Evolutionary conservation across 2,113 vertebrate genomes (phyloP).

Genomic region (Gobius niger): DNA sequence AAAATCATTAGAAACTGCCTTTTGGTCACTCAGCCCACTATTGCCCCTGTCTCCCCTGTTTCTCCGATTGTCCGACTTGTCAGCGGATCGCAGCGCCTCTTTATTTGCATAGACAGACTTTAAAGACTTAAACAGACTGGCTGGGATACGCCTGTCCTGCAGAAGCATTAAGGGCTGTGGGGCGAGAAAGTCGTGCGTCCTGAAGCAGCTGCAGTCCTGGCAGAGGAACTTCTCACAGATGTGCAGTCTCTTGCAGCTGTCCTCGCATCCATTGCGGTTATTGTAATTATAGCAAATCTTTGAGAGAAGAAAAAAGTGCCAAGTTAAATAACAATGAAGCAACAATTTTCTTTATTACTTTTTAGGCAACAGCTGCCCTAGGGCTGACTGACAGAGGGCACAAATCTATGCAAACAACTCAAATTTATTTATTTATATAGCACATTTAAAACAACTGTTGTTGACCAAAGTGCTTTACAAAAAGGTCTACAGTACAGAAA

Average conservation of each 20-base stretch:
- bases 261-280: constrained; percentile 56
- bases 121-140: constrained; percentile 40
- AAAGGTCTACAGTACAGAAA: too few relatives aligned
- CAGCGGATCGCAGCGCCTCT: constrained; percentile 28
- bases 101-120: constrained; percentile 64
- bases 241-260: constrained; percentile 61
- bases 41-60: background rate
- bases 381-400: too few relatives aligned
- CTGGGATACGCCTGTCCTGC: constrained; percentile 39
- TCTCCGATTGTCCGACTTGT: background rate
- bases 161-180: constrained; percentile 58
- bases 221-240: constrained; percentile 66
- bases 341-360: background rate
- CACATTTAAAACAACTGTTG: too few relatives aligned
- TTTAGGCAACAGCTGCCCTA: background rate
- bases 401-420: too few relatives aligned
- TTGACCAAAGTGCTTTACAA: too few relatives aligned
- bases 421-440: too few relatives aligned
- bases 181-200: constrained; percentile 61
- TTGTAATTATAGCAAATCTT: constrained; percentile 75
- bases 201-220: constrained; percentile 55
- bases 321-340: too few relatives aligned
- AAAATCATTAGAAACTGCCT: background rate
- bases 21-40: background rate
- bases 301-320: background rate